Conservation (phyloP, 2,888 invertebrate genomes). For the Zootermopsis nevadensis region DNA sequence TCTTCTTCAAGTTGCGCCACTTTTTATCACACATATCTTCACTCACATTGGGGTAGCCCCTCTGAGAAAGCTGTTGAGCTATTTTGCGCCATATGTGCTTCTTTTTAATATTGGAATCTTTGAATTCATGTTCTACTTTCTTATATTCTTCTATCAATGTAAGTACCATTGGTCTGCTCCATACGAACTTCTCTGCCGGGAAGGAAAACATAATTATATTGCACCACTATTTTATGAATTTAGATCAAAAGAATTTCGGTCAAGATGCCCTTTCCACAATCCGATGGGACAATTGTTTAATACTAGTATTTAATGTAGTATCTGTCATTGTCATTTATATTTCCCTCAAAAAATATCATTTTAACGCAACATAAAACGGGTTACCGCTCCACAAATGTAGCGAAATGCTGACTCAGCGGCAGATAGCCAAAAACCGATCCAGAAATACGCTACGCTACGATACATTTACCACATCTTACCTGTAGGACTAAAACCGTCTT, state of each 20-base stretch:
- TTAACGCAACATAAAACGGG: neutral
- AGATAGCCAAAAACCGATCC: constrained; percentile 42
- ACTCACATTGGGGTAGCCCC: constrained; percentile 48
- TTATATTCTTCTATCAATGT: constrained; percentile 46
- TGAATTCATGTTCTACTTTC: constrained; percentile 48
- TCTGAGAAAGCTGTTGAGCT: constrained; percentile 45
- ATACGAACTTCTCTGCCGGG: constrained; percentile 46
- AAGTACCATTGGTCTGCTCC: constrained; percentile 45
- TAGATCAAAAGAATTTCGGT: neutral
- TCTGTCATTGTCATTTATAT: neutral
- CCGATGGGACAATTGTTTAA: neutral
- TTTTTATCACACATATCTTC: constrained; percentile 53
- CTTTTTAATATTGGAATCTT: constrained; percentile 50
- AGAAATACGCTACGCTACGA: constrained; percentile 8
- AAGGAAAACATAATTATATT: neutral
- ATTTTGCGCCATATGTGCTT: constrained; percentile 53
- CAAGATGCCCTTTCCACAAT: neutral
- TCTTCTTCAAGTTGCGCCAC: constrained; percentile 52
- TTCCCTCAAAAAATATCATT: neutral
- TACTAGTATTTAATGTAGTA: neutral
- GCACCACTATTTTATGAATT: neutral
- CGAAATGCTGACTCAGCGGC: neutral
- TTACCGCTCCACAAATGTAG: constrained; percentile 31
- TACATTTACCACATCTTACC: constrained; percentile 29
- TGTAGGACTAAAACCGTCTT: constrained; percentile 32